Base-by-base conservation (phyloP, 2,888 invertebrate genomes). In the Cryptophagus acutangulus region DNA sequence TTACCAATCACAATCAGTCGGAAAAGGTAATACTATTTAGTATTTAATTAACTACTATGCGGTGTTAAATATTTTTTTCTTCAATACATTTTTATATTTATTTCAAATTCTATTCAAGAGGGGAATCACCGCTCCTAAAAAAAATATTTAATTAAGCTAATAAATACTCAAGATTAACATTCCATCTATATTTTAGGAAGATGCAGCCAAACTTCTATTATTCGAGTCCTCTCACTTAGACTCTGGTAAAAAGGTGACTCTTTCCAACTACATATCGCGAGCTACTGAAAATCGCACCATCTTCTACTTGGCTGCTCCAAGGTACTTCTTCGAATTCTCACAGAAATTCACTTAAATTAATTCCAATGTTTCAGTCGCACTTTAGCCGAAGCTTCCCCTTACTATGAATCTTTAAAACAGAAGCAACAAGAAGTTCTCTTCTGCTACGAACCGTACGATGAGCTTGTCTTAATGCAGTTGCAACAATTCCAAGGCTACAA, bases 361-460 rank as follows among this genome's bases (percentile, higher is more conserved):
- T n/a, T n/a, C n/a, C n/a, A n/a, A n/a, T n/a, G 51, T 69, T 74
- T 17, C 62, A 95, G 93, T 65, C 93, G 97, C 16, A 78, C 82
- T 43, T 73, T 97, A 38, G 97, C 97, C 0, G 91, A 94, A 70
- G 79, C 85, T 0, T 96, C 96, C 0, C 96, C 97, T 0, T 97
- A 97, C 66, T 91, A 84, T 59, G 97, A 97, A 71, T 87, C 89
- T 8, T 74, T 97, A 10, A 90, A 89, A 64, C 84, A 86, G 62
- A 83, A 83, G 36, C 82, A 90, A 53, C 79, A 87, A 3, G 93
- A 96, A 72, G 95, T 97, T 0, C 69, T 97, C 9, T 97, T 94
- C 71, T 91, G 95, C 61, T 95, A 90, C 59, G 96, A 97, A 63
- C 85, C 90, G n/a, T 94, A 95, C 57, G 97, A 99, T 67, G 97